Evolutionary conservation across 1,140 invertebrate species (phyloP), one percentile per base, ranked within the genome.

Genomic region (Pentalonia nigronervosa): DNA sequence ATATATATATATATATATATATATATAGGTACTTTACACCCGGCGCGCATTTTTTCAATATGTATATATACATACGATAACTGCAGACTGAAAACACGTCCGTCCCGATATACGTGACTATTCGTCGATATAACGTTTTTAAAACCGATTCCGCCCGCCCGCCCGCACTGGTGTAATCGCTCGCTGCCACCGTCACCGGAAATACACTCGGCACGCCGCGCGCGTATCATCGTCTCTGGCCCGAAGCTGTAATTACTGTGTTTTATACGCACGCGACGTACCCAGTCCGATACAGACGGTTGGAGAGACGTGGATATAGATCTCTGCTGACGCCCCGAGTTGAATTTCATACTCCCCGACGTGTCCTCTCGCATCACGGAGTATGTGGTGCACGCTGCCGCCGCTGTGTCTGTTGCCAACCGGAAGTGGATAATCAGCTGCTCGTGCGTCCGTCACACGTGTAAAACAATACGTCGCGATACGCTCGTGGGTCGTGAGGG

Each of bases 91-190:
- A 21, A 36, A 36, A 36, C 20, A 36, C 20, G 17, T 23, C 81
- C 81, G 34, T 48, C n/a, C 47, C 30, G 48, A 88, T 88, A 53
- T 53, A 88, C 86, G 47, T 88, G 86, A 88, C 45, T 76, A 17
- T 76, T 76, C 2, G 81, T 7, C 34, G 81, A 36, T 83, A 36
- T 36, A 36, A 36, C 21, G n/a, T 34, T 83, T 47, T 87, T 41
- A 41, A 41, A 87, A 45, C 20, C 30, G 7, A n/a, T 21, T 30
- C 30, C 60, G n/a, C 60, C 25, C 7, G 4, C 14, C 56, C 56
- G 56, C 30, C 11, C 14, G 14, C 30, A 45, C 47, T 20, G 47
- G 86, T 84, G 41, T 84, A 34, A 88, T 88, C 17, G 17, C 47
- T 87, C 47, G 17, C 47, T 17, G 30, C 86, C 30, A 17, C 7